These are phyloP conservation scores for Dicrostonyx torquatus DNA, from an alignment of 2,797 vertebrate species.

Conservation along the genomic window DNA sequence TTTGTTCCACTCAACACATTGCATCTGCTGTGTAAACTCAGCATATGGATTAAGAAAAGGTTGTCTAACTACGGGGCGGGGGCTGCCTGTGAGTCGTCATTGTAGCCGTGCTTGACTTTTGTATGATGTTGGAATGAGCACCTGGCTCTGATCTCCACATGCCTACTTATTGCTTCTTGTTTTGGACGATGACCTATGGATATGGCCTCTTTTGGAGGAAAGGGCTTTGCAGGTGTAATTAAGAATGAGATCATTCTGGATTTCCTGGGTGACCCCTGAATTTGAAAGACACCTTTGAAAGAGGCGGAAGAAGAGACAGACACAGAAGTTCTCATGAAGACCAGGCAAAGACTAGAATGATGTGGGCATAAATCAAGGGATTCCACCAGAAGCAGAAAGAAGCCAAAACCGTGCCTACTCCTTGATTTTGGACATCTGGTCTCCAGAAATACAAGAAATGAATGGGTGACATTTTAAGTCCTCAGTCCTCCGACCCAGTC, in stretches of 20 bases:
- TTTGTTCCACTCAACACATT: neutral
- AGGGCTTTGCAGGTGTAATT: neutral
- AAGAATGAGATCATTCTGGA: neutral
- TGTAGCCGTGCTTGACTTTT: neutral
- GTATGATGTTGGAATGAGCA: neutral
- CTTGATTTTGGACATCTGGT: neutral
- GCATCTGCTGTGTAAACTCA: neutral
- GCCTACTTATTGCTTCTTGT: neutral
- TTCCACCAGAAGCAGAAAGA: neutral
- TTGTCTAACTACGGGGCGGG: accelerated
- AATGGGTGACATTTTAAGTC: neutral
- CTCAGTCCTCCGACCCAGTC: neutral
- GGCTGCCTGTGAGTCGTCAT: neutral
- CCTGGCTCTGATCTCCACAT: no score
- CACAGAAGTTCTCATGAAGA: neutral
- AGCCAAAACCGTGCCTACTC: neutral
- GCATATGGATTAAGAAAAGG: neutral
- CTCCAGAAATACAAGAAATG: neutral
- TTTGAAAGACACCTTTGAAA: neutral
- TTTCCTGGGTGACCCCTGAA: neutral
- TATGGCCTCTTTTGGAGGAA: neutral
- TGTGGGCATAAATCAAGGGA: neutral
- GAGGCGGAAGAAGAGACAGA: neutral
- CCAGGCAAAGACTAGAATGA: neutral
- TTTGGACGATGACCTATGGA: neutral